phyloP scores from a whole-genome alignment of 2,888 invertebrate species.

The Hydrotaea cyrtoneurina region DNA sequence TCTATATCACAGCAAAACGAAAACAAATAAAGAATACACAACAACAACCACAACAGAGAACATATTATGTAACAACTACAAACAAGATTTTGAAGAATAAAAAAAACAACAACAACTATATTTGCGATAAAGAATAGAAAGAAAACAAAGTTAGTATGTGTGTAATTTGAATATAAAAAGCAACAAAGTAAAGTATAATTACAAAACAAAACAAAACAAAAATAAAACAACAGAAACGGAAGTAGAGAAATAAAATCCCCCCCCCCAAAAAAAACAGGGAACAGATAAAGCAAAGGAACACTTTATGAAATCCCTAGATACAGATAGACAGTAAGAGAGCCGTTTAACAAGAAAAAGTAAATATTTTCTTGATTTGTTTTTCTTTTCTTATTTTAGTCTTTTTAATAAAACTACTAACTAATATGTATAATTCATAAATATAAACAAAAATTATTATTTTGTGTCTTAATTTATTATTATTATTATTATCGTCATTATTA shows the following conservation, averaged over 20 bases:
- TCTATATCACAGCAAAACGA: constrained; percentile 7
- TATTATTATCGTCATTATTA: background rate
- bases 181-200: constrained; percentile 6
- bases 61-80: constrained; percentile 28
- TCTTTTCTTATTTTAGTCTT: constrained; percentile 9
- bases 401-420: constrained; percentile 29
- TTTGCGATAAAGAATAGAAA: constrained; percentile 23
- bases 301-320: background rate
- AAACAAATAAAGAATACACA: constrained; percentile 12
- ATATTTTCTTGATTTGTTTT: constrained; percentile 28
- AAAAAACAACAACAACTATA: constrained; percentile 33
- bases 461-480: constrained; percentile 31
- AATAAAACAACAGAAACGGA: constrained; percentile 18
- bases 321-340: too few species aligned
- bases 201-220: constrained; percentile 12
- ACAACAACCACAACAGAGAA: constrained; percentile 1
- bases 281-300: background rate
- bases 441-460: constrained; percentile 18
- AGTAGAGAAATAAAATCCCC: background rate
- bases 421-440: constrained; percentile 26
- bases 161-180: constrained; percentile 48
- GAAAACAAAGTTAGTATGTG: constrained; percentile 46
- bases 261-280: constrained; percentile 8
- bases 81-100: background rate
- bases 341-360: background rate